Evolutionary conservation across 1,140 invertebrate genomes (phyloP), one percentile per base, ranked within the genome.

Genomic region (Sarcophaga peregrina): DNA sequence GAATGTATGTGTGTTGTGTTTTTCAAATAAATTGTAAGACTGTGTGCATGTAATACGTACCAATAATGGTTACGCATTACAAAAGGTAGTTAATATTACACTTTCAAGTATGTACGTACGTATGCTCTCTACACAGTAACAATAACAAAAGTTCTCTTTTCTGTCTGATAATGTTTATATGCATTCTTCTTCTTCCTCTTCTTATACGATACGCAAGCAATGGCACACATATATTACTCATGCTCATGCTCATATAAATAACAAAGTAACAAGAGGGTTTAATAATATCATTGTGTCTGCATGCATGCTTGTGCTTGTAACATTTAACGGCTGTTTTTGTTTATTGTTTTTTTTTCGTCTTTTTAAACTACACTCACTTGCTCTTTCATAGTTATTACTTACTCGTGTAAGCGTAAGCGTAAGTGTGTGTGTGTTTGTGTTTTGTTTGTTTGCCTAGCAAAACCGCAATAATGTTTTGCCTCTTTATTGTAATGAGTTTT

Each of bases 361-460:
- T 72, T 9, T 11, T 25, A 25, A 37, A 37, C 25, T 15, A 62
- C 58, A 15, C 62, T 8, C 62, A 72, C 62, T 25, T 25, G 37
- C 62, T 72, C 15, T 68, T 11, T n/a, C 58, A 68, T 68, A 15
- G 8, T 7, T 37, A 37, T 37, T 37, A 37, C 25, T 37, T 37
- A 2, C 25, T 37, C 37, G 62, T 72, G 17, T 72, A 20, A 72
- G 20, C 20, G 17, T 25, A 9, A 13, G 20, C 7, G 50, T n/a
- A 45, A 52, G 75, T 78, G 75, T 52, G 75, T 50, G 75, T 78
- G 15, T n/a, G 75, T 20, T 46, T 50, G 68, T 45, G 46, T 75
- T 46, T 17, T 78, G 75, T 46, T 17, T 78, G 75, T 78, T 78
- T 50, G 74, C 47, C 75, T 9, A 78, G n/a, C 62, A 78, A 48